Evolutionary conservation across 1,140 invertebrate species (phyloP).

Genomic region (Drosophila murphyi): DNA sequence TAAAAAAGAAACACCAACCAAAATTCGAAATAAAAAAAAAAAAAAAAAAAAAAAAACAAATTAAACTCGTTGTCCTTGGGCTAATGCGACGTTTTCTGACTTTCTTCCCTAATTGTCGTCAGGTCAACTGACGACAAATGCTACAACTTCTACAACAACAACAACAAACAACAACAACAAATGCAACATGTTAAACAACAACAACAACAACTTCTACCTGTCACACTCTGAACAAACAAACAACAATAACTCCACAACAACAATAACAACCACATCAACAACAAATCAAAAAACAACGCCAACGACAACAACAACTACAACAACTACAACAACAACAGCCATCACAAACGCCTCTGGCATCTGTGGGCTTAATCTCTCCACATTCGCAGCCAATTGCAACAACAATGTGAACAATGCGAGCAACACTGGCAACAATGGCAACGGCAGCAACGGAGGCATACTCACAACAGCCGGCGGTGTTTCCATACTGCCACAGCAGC

Average conservation of each 20-base stretch:
- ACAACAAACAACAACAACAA: conserved; percentile 61
- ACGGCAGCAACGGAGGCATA: conserved; percentile 26
- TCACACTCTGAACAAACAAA: conserved; percentile 65
- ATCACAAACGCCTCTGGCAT: conserved; percentile 79
- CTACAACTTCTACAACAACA: conserved; percentile 73
- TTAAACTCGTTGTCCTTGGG: conserved; percentile 80
- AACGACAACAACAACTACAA: conserved; percentile 25
- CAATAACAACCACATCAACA: conserved; percentile 36
- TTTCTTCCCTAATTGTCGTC: conserved; percentile 84
- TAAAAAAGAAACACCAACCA: conserved; percentile 15
- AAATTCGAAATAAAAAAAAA: conserved; percentile 33
- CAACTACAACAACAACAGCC: conserved; percentile 56
- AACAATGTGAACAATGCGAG: conserved; percentile 21
- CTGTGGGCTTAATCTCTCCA: conserved; percentile 81
- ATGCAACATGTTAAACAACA: conserved; percentile 50
- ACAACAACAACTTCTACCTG: conserved; percentile 56
- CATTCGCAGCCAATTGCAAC: conserved; percentile 76
- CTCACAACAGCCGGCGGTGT: conserved; percentile 14
- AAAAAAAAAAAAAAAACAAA: conserved; percentile 44
- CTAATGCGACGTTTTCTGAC: conserved; percentile 84
- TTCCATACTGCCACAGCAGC: neutral
- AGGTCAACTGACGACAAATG: conserved; percentile 85
- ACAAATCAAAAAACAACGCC: conserved; percentile 50
- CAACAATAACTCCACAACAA: conserved; percentile 39
- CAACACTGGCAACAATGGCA: conserved; percentile 38